Conservation (phyloP, 2,888 invertebrate species). For the Amphipoea oculea region DNA sequence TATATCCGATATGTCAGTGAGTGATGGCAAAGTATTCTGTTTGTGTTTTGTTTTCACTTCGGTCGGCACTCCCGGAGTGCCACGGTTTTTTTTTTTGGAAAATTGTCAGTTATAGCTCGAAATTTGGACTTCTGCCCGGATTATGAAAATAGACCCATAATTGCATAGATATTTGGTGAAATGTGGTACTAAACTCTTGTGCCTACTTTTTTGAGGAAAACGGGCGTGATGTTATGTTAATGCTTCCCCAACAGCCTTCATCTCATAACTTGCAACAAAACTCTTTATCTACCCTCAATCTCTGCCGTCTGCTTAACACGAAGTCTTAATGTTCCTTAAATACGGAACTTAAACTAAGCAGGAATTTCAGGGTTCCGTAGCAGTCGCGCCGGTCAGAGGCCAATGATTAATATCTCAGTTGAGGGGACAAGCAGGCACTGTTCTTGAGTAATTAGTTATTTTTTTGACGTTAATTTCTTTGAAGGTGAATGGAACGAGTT, state of each 20-base stretch:
- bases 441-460: conserved; percentile 56
- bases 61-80: no score
- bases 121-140: not conserved
- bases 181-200: not conserved
- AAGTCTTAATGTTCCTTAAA: conserved; percentile 80
- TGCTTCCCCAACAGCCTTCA: conserved; percentile 9
- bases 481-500: conserved; percentile 33
- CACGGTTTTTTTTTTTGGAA: no score
- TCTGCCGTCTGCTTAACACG: conserved; percentile 80
- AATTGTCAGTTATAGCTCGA: not conserved
- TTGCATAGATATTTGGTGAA: not conserved
- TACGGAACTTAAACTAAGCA: conserved; percentile 76
- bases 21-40: no score
- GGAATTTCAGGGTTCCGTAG: conserved; percentile 70
- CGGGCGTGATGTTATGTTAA: not conserved
- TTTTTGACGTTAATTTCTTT: conserved; percentile 52
- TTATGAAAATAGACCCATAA: not conserved
- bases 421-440: conserved; percentile 48
- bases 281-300: conserved; percentile 85
- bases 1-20: no score
- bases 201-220: not conserved
- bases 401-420: conserved; percentile 61
- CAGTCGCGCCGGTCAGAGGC: conserved; percentile 52
- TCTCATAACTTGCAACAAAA: conserved; percentile 59
- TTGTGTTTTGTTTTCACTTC: no score